Percentiles rank a stretch among this genome's conserved stretches.
Evolutionary conservation across 1,140 invertebrate genomes (phyloP).

Genomic region (Holotrichia oblita): DNA sequence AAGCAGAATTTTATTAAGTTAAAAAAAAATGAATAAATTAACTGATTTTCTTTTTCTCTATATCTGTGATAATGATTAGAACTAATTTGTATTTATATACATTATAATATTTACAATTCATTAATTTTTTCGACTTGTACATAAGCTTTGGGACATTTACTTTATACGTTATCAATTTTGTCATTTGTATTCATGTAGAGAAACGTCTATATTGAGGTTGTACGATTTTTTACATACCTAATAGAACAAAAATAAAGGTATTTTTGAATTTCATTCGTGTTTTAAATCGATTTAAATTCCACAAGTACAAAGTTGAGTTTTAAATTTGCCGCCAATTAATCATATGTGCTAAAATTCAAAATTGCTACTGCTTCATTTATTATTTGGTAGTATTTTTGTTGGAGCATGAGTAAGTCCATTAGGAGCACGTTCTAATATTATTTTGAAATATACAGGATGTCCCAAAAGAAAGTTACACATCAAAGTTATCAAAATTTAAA

Average conservation of each 20-base stretch:
- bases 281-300: no score
- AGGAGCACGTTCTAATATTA: no score
- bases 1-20: constrained; percentile 50
- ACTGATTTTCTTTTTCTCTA: neutral
- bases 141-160: neutral
- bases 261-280: neutral
- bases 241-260: constrained; percentile 6
- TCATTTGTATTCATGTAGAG: neutral
- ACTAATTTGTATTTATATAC: neutral
- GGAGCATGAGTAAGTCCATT: no score
- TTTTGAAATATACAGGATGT: no score
- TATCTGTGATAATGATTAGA: constrained; percentile 17
- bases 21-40: constrained; percentile 1
- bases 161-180: neutral
- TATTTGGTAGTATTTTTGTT: no score
- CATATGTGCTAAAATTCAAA: no score
- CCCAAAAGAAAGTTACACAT: no score
- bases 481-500: no score
- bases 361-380: no score
- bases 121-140: no score
- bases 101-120: neutral
- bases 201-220: neutral
- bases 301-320: no score
- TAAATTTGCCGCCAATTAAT: no score
- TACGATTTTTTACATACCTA: constrained; percentile 9